A percentile compares a stretch with the other conserved stretches of the same genome.
These are phyloP conservation scores for Rhea americana DNA, from an alignment of 2,113 vertebrate genomes.

Conservation along the genomic window DNA sequence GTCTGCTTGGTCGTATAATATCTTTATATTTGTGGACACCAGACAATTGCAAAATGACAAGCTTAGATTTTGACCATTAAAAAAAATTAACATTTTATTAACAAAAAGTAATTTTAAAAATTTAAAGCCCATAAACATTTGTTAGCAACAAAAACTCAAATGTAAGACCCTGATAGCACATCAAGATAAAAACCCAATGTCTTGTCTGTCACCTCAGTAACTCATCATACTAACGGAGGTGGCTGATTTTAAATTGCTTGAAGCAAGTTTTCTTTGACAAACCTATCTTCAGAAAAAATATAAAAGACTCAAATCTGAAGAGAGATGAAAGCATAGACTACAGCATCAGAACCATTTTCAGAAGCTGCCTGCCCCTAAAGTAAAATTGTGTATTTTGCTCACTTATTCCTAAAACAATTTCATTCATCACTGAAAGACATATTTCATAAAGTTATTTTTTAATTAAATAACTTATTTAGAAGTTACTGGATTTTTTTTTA, in stretches of 20 bases:
- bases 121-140: too few species aligned
- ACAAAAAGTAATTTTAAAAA: not conserved
- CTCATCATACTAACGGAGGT: accelerated
- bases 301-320: not conserved
- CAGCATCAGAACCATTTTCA: not conserved
- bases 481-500: not conserved
- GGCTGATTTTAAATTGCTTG: not conserved
- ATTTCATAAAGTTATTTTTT: not conserved
- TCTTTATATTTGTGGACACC: too few species aligned
- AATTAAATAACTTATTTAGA: not conserved
- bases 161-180: too few species aligned
- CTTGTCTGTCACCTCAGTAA: not conserved
- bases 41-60: too few species aligned
- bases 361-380: not conserved
- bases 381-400: not conserved
- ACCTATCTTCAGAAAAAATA: not conserved
- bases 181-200: accelerated
- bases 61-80: not conserved
- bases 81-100: not conserved
- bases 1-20: not conserved
- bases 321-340: not conserved
- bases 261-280: not conserved
- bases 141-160: not conserved
- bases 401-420: not conserved
- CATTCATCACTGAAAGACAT: not conserved